Base-by-base conservation (phyloP, 2,888 invertebrate species). In the Tricholauxania praeusta region DNA sequence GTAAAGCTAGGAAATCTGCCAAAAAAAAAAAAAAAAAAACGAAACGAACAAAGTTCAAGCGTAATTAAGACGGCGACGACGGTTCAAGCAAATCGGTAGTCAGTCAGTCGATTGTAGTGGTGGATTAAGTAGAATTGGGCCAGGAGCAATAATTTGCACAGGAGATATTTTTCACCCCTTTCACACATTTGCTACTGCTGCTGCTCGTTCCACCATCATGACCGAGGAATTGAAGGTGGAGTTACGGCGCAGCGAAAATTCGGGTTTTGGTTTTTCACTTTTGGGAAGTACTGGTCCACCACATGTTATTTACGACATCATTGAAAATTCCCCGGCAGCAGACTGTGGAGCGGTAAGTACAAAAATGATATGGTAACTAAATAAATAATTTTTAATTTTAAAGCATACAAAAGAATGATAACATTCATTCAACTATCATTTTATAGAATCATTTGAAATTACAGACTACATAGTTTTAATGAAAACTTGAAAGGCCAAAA, bases 311-410 rank as follows among this genome's bases (percentile, higher is more conserved):
- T 96, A 96, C 90, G 93, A 96, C 89, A 96, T 96, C 87, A 92
- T 95, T 86, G 96, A 96, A 88, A 95, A 96, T 89, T 96, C 96
- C 82, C 96, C 96, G 88, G 96, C 96, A 80, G 95, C 95, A 83
- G 93, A 94, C 87, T 93, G 95, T 88, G 95, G 85, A 79, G 80
- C 82, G 85, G 86, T 86, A 84, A 86, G 86, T 86, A 74, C 63
- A 57, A 12, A 19, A 48, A 6, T 12, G 22, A 53, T 47, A 15
- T 32, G 53, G 32, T 7, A 12, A 5, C 2, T 39, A 8, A 10
- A 39, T 39, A 39, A 39, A 39, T 8, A 10, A 39, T 39, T 39
- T 39, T 39, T 7, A 39, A 39, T 39, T 39, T 39, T 39, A 10
- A 10, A 2, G 4, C 28, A 28, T 28, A 22, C 2, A 22, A 2